A percentile compares a stretch with the other conserved stretches of the same genome.
These are phyloP conservation scores for Zaprionus vittiger DNA, from an alignment of 1,140 invertebrate genomes.

Conservation along the genomic window DNA sequence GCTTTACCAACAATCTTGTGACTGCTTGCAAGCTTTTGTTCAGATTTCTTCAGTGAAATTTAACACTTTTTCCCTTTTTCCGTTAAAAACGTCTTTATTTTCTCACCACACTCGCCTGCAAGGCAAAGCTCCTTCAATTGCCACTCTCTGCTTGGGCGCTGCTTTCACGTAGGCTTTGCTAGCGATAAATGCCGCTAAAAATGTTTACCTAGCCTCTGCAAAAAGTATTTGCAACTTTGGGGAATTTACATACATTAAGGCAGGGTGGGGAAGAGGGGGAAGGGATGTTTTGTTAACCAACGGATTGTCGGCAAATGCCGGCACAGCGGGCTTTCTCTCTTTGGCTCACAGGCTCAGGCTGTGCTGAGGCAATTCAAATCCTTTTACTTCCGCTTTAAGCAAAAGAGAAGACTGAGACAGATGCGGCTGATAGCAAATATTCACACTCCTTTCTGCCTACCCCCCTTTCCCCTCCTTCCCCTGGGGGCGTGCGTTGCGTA, in stretches of 20 bases:
- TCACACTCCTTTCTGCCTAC: conserved; percentile 46
- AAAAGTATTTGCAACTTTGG: conserved; percentile 65
- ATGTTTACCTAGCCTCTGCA: conserved; percentile 64
- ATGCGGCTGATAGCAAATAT: conserved; percentile 77
- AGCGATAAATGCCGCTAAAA: conserved; percentile 42
- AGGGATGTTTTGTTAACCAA: conserved; percentile 59
- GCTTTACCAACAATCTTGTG: no score
- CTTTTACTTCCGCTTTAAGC: conserved; percentile 79
- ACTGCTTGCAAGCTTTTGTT: no score
- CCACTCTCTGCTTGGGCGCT: background rate
- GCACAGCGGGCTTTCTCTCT: background rate
- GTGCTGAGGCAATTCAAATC: conserved; percentile 72
- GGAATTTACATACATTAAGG: conserved; percentile 74
- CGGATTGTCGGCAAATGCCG: conserved; percentile 33
- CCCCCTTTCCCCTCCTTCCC: background rate
- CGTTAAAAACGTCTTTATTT: no score
- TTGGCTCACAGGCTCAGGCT: background rate
- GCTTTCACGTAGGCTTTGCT: conserved; percentile 34
- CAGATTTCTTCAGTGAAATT: no score
- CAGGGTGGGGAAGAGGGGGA: background rate
- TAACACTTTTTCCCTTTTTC: no score
- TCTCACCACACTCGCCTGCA: no score
- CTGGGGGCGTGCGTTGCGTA: conserved; percentile 62
- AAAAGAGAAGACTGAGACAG: conserved; percentile 58
- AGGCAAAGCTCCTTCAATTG: background rate